Percentiles rank a stretch among this genome's conserved stretches.
Evolutionary conservation across 2,888 invertebrate species (phyloP).

Genomic region (Eupithecia tripunctaria): DNA sequence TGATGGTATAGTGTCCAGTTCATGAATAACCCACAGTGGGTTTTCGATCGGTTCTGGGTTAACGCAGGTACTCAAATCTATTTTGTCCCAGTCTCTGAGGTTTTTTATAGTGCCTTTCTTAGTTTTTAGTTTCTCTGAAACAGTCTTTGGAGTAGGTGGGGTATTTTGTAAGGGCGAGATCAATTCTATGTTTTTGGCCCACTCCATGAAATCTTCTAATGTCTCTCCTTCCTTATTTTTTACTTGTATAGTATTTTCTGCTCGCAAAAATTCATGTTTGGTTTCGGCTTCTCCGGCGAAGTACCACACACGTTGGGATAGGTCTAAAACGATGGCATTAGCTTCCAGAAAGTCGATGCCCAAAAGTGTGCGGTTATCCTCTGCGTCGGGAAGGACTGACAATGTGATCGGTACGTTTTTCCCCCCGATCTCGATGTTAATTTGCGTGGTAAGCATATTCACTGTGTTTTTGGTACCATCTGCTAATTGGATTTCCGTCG

Average conservation of each 20-base stretch:
- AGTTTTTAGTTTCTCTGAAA: not conserved
- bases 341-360: not conserved
- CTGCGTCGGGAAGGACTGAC: not conserved
- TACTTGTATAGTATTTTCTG: not conserved
- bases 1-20: not conserved
- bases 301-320: slow-evolving; percentile 1
- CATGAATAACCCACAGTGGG: not conserved
- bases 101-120: slow-evolving; percentile 4
- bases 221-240: not conserved
- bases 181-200: not conserved
- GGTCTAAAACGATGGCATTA: not conserved
- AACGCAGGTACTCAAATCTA: not conserved
- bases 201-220: not conserved
- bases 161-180: not conserved
- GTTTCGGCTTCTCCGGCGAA: not conserved
- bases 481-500: not conserved
- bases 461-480: not conserved
- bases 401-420: not conserved
- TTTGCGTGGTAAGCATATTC: not conserved
- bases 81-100: not conserved
- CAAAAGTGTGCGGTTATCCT: not conserved
- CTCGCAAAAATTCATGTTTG: not conserved
- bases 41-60: not conserved
- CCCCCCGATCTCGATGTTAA: not conserved
- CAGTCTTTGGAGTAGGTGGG: not conserved